These are phyloP conservation scores for Phalacrocorax carbo DNA, from an alignment of 2,113 vertebrate species.

Conservation along the genomic window DNA sequence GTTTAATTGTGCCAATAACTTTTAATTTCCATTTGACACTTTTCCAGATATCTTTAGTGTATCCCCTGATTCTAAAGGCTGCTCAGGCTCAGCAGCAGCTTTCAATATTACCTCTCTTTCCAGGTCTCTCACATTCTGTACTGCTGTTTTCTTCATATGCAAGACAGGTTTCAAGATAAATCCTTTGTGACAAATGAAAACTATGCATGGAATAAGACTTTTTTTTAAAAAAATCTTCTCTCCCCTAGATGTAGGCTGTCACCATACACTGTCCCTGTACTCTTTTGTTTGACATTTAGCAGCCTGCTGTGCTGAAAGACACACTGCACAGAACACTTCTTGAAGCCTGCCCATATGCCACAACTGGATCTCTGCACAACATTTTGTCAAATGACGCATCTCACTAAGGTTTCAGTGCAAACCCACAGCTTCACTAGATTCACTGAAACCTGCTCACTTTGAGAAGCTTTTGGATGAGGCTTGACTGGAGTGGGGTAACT, in stretches of 20 bases:
- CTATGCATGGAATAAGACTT: not conserved
- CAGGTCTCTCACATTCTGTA: not conserved
- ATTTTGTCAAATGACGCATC: not conserved
- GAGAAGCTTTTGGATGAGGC: not conserved
- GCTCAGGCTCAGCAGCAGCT: not conserved
- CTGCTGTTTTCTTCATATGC: not conserved
- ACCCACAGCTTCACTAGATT: not conserved
- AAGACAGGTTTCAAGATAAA: not conserved
- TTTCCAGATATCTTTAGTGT: not conserved
- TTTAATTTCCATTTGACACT: not conserved
- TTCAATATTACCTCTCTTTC: not conserved
- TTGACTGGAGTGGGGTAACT: not conserved
- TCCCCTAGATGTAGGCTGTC: not conserved
- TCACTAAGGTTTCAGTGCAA: not conserved
- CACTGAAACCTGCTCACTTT: not conserved
- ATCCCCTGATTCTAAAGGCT: not conserved
- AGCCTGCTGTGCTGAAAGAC: not conserved
- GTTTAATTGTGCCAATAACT: not conserved
- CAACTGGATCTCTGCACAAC: not conserved
- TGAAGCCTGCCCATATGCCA: not conserved
- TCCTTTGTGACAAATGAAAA: not conserved
- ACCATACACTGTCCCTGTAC: not conserved
- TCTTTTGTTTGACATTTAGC: not conserved
- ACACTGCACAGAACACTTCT: not conserved
- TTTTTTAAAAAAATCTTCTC: not conserved